Percentiles rank a stretch among this genome's conserved stretches.
These are phyloP conservation scores for Meteorus cinctellus DNA, from an alignment of 2,888 invertebrate species.

Conservation along the genomic window DNA sequence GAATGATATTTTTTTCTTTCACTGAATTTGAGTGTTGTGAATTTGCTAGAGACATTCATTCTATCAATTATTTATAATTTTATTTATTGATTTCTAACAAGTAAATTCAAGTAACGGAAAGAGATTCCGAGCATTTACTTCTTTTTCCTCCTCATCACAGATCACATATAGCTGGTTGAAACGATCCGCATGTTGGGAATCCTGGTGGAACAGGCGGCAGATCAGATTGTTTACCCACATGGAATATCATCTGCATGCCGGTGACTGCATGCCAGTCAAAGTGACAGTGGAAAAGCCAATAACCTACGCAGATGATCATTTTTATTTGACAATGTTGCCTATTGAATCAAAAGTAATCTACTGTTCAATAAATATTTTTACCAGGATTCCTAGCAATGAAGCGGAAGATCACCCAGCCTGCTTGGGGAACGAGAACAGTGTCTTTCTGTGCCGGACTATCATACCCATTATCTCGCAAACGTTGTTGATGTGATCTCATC, in stretches of 20 bases:
- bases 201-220: conserved; percentile 85
- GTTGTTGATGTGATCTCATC: conserved; percentile 86
- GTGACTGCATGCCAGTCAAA: conserved; percentile 90
- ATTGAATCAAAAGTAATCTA: background rate
- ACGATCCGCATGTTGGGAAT: conserved; percentile 87
- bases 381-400: conserved; percentile 91
- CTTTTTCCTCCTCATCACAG: conserved; percentile 15
- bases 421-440: conserved; percentile 91
- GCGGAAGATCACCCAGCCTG: conserved; percentile 90
- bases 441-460: conserved; percentile 89
- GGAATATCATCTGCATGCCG: conserved; percentile 89
- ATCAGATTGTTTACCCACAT: conserved; percentile 85
- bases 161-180: conserved; percentile 75
- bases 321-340: background rate
- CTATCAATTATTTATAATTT: conserved; percentile 22
- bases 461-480: conserved; percentile 85
- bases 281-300: conserved; percentile 94
- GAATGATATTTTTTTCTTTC: conserved; percentile 23
- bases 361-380: conserved; percentile 51
- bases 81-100: conserved; percentile 34
- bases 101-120: background rate
- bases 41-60: conserved; percentile 22
- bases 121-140: background rate
- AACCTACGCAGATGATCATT: conserved; percentile 76
- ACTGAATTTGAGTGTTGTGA: conserved; percentile 33